Conservation (phyloP, 2,888 invertebrate species). For the Phalera bucephala region DNA sequence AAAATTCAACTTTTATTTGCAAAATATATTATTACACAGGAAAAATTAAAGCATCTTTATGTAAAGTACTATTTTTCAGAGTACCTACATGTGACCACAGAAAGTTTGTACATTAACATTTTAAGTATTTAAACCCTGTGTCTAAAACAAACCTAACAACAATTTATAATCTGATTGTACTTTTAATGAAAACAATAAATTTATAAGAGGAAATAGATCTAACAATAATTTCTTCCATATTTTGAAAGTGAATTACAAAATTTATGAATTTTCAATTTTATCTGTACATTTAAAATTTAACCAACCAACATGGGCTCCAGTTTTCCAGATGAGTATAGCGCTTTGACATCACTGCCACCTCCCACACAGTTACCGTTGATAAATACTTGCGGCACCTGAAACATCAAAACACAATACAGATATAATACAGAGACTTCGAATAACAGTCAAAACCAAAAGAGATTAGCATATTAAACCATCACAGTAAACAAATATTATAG, state of each 20-base stretch:
- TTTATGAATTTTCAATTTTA: constrained; percentile 2
- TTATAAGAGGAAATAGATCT: neutral
- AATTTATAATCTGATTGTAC: neutral
- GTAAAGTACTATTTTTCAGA: too few species aligned
- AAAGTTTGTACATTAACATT: neutral
- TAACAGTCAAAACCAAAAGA: too few species aligned
- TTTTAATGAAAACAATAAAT: neutral
- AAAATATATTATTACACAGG: constrained; percentile 19
- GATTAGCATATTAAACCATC: too few species aligned
- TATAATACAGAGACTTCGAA: too few species aligned
- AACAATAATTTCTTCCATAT: neutral
- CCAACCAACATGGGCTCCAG: constrained; percentile 83
- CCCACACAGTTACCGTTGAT: constrained; percentile 95
- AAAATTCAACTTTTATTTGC: constrained; percentile 16
- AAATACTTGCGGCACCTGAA: constrained; percentile 96
- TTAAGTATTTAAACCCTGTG: neutral
- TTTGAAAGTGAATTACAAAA: neutral
- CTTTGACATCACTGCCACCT: constrained; percentile 94
- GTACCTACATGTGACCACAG: too few species aligned
- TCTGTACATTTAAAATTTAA: constrained; percentile 30
- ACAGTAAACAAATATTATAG: too few species aligned
- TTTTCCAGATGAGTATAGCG: constrained; percentile 87
- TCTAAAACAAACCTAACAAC: neutral
- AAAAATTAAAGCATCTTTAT: neutral
- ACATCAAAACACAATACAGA: constrained; percentile 34